These are phyloP conservation scores for Rhinoraja longicauda DNA, from an alignment of 2,797 vertebrate species.

Conservation along the genomic window DNA sequence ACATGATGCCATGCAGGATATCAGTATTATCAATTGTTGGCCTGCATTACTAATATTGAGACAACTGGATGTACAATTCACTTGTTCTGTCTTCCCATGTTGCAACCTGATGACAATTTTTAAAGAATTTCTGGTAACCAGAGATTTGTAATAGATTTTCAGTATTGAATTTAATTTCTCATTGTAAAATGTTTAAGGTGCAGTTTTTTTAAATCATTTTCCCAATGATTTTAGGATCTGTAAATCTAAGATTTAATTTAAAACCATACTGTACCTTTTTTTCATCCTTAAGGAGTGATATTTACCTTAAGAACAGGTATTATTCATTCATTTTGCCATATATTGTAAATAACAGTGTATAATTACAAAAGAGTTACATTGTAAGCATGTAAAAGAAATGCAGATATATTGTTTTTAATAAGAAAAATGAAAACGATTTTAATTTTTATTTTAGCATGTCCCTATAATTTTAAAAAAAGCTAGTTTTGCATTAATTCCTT, in stretches of 20 bases:
- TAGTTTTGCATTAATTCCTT: constrained; percentile 27
- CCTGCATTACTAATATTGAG: background rate
- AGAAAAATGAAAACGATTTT: constrained; percentile 27
- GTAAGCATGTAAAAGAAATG: constrained; percentile 36
- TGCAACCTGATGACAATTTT: constrained; percentile 23
- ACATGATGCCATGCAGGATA: constrained; percentile 22
- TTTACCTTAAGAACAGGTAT: constrained; percentile 9
- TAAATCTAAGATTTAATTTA: constrained; percentile 21
- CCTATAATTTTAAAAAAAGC: constrained; percentile 23
- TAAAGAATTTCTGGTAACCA: constrained; percentile 33
- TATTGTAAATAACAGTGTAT: constrained; percentile 37
- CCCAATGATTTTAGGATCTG: constrained; percentile 2
- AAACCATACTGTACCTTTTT: background rate
- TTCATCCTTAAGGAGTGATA: background rate
- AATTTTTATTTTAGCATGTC: constrained; percentile 33
- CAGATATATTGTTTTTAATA: constrained; percentile 33
- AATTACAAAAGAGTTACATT: constrained; percentile 21
- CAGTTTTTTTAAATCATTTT: background rate
- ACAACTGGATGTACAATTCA: background rate
- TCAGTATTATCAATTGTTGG: constrained; percentile 37
- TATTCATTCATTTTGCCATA: constrained; percentile 1
- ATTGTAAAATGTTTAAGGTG: background rate
- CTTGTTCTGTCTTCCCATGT: constrained; percentile 17
- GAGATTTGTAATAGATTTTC: constrained; percentile 32
- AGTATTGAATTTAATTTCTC: constrained; percentile 33